phyloP scores from a whole-genome alignment of 2,113 vertebrate genomes.

The Scopus umbretta region DNA sequence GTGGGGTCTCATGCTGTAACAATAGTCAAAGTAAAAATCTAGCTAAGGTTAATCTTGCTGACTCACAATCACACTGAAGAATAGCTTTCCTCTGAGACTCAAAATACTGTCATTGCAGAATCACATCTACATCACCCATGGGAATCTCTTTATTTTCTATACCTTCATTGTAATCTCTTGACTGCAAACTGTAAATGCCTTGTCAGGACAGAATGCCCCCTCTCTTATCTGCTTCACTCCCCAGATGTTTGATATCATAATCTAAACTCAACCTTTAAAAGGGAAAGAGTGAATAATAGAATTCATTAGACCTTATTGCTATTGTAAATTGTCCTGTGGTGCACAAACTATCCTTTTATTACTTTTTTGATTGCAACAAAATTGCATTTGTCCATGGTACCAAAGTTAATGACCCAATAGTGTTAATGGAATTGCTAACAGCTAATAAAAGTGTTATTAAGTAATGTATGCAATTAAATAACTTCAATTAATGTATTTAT shows the following conservation, averaged over 20 bases:
- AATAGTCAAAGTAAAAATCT: neutral
- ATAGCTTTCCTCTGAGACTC: neutral
- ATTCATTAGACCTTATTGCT: neutral
- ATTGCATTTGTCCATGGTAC: neutral
- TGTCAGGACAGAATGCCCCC: neutral
- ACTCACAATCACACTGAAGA: neutral
- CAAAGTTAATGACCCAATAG: constrained; percentile 1
- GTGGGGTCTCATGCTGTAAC: neutral
- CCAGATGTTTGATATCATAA: neutral
- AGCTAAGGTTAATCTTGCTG: neutral
- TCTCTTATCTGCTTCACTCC: neutral
- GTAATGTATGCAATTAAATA: neutral
- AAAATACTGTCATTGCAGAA: neutral
- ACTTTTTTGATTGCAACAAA: neutral
- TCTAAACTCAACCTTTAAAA: neutral
- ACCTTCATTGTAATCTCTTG: neutral
- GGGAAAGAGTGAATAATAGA: neutral
- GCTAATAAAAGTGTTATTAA: neutral
- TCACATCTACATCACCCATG: too few relatives aligned
- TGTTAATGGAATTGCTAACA: neutral
- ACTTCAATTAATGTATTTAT: neutral
- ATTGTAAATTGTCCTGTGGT: neutral
- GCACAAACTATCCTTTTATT: neutral
- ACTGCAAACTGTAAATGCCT: neutral
- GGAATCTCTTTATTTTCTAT: neutral